phyloP scores from a whole-genome alignment of 2,113 vertebrate species.

The Columba janthina region DNA sequence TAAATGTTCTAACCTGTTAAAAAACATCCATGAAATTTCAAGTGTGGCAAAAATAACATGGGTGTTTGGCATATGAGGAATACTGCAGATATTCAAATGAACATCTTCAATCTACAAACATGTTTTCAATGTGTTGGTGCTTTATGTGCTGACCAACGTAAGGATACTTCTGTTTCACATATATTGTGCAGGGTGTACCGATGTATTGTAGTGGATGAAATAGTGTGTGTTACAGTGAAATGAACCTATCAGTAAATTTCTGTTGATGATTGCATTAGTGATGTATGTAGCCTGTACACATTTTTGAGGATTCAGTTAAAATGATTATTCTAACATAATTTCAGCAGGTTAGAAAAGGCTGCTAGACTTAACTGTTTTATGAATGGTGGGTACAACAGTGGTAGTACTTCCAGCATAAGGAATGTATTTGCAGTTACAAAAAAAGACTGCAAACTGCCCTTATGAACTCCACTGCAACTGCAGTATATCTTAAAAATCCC shows the following conservation, averaged over 20 bases:
- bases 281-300: neutral
- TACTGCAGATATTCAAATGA: neutral
- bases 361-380: neutral
- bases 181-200: fast-evolving
- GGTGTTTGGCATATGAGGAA: neutral
- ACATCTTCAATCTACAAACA: neutral
- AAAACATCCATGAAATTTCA: neutral
- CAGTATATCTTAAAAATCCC: neutral
- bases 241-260: fast-evolving
- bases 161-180: neutral
- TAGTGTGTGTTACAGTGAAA: neutral
- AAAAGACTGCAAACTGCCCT: neutral
- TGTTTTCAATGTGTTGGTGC: neutral
- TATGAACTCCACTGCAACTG: neutral
- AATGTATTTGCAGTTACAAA: neutral
- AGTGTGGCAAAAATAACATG: neutral
- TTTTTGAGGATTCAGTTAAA: neutral
- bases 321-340: neutral
- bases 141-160: neutral
- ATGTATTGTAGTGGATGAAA: neutral
- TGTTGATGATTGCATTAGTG: neutral
- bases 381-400: neutral
- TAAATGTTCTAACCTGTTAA: neutral
- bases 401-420: neutral
- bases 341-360: neutral